Base-by-base conservation (phyloP, 1,140 invertebrate species). In the Calephelis virginiensis region DNA sequence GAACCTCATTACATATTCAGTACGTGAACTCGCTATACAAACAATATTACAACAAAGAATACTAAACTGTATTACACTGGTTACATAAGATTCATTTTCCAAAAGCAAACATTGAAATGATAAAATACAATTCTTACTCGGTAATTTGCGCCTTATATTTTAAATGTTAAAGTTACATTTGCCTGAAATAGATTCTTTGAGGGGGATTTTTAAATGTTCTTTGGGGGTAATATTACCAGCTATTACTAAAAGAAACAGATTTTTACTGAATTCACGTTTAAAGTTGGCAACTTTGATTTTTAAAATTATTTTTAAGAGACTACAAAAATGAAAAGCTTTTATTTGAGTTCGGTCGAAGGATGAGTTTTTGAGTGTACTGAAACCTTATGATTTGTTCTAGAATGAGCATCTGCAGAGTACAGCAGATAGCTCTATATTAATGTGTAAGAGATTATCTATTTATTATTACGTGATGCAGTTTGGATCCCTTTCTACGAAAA, bases 1-100 rank as follows among this genome's bases (percentile, higher is more conserved):
- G 12, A 8, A n/a, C 28, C 56, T 59, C 38, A 59, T 59, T 59
- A 59, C 56, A 59, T 59, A 59, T 59, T 59, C 56, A 59, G 38
- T 38, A 59, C 56, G 56, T 59, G 56, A 59, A 40, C 56, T 59
- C 56, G 56, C 56, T 40, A 59, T 59, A 38, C 56, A 59, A 59
- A 59, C 56, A 59, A 59, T 37, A n/a, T n/a, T 59, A 13, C 9
- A 12, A n/a, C 37, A 59, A 38, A n/a, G 11, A 11, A 59, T n/a
- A n/a, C 38, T n/a, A 38, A 59, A n/a, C 56, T n/a, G 37, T 59
- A 40, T n/a, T 1, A 0, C 12, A 1, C 37, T 59, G 5, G n/a
- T n/a, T n/a, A 6, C 1, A 59, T 59, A 59, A 59, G 56, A 4
- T 1, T 38, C 7, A 40, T 37, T 40, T 59, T 8, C 10, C 10